These are phyloP conservation scores for Napeogenes inachia DNA, from an alignment of 2,888 invertebrate species.

Conservation along the genomic window DNA sequence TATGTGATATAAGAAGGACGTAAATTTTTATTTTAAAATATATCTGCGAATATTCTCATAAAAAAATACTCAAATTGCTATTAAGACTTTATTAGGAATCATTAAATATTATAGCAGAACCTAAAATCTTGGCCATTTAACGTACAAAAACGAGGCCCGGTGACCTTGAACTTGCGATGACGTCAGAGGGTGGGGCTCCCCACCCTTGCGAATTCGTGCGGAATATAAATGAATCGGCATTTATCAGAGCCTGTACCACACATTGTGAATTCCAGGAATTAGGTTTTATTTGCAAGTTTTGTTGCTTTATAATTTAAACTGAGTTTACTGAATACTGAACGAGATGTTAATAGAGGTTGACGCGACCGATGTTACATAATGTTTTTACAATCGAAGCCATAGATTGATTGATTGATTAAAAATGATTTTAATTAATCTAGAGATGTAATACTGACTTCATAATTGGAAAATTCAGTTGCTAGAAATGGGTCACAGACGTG, in stretches of 20 bases:
- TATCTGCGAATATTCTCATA: background rate
- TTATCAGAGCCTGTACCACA: constrained; percentile 9
- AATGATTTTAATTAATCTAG: background rate
- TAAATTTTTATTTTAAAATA: too few relatives aligned
- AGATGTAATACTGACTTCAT: background rate
- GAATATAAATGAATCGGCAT: constrained; percentile 21
- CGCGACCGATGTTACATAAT: too few relatives aligned
- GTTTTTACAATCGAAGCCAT: too few relatives aligned
- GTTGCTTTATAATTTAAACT: background rate
- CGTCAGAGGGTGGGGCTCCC: constrained; percentile 12
- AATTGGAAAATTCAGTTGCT: background rate
- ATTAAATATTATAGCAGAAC: constrained; percentile 1
- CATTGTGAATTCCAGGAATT: background rate
- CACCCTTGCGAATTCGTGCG: constrained; percentile 9
- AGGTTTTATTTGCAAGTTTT: background rate
- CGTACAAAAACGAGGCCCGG: constrained; percentile 3
- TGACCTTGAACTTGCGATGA: constrained; percentile 15
- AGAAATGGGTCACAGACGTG: background rate
- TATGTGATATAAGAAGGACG: too few relatives aligned
- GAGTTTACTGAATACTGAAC: background rate
- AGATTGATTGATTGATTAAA: too few relatives aligned
- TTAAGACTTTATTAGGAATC: background rate
- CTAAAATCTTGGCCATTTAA: constrained; percentile 6
- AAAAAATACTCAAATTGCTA: background rate
- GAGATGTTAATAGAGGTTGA: background rate